Conservation (phyloP, 1,140 invertebrate genomes). For the Potamilus streckersoni region DNA sequence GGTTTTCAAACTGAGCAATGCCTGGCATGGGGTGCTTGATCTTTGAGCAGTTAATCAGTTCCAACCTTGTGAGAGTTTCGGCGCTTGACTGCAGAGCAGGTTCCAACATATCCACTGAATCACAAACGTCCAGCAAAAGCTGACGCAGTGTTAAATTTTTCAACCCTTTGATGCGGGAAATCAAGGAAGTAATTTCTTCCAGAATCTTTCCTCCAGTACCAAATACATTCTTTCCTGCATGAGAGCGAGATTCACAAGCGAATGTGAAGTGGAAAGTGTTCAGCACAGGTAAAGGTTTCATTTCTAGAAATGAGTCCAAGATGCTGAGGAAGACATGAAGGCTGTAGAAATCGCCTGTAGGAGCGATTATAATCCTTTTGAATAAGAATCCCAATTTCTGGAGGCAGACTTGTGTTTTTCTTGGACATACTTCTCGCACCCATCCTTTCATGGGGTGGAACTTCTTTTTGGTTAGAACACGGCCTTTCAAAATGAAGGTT, state of each 20-base stretch:
- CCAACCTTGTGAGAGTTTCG: conserved; percentile 75
- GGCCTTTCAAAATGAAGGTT: conserved; percentile 79
- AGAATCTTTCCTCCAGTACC: conserved; percentile 78
- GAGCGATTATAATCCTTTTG: conserved; percentile 77
- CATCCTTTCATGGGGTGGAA: conserved; percentile 88
- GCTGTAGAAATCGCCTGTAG: conserved; percentile 85
- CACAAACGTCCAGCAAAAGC: conserved; percentile 77
- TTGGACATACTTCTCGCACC: conserved; percentile 37
- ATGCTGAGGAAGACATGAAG: conserved; percentile 78
- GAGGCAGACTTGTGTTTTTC: conserved; percentile 74
- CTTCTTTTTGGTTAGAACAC: conserved; percentile 79
- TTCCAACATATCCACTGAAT: conserved; percentile 75
- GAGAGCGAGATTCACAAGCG: conserved; percentile 75
- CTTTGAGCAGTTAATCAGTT: conserved; percentile 82
- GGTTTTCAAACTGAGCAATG: conserved; percentile 80
- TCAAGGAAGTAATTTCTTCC: conserved; percentile 66
- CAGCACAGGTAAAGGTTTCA: conserved; percentile 48
- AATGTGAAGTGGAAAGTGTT: conserved; percentile 78
- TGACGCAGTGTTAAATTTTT: conserved; percentile 79
- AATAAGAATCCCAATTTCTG: conserved; percentile 78
- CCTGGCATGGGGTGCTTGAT: conserved; percentile 79
- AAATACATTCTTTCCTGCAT: conserved; percentile 69
- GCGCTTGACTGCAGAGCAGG: conserved; percentile 75
- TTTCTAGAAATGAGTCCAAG: conserved; percentile 66
- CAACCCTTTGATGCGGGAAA: conserved; percentile 77